Evolutionary conservation across 2,113 vertebrate species (phyloP).

Genomic region (Vulpes lagopus): DNA sequence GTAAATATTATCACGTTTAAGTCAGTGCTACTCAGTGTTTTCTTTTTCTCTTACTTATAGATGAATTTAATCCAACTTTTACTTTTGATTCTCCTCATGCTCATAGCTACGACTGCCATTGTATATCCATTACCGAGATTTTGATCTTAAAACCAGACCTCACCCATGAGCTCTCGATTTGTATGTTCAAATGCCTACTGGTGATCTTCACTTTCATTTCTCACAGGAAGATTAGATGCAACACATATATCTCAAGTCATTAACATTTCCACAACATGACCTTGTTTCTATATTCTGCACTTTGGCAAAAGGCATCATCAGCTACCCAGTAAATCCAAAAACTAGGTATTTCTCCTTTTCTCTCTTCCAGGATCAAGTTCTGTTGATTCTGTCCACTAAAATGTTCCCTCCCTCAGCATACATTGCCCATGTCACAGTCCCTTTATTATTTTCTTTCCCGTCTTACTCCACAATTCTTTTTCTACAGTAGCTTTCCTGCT

Average conservation of each 20-base stretch:
- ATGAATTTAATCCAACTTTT: neutral
- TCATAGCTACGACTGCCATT: neutral
- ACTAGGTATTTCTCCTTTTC: neutral
- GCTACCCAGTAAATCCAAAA: neutral
- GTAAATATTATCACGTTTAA: neutral
- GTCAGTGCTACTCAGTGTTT: neutral
- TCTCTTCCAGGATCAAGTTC: neutral
- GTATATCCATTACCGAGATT: rapidly evolving
- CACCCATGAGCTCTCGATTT: neutral
- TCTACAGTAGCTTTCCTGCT: neutral
- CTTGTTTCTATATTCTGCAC: neutral
- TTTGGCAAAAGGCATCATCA: neutral
- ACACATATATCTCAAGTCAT: neutral
- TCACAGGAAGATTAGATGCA: neutral
- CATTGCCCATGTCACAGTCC: neutral
- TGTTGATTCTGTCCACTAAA: neutral
- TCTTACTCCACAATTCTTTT: neutral
- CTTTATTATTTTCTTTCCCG: neutral
- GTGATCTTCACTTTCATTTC: neutral
- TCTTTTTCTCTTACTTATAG: neutral
- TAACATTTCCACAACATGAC: neutral
- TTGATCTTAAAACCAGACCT: neutral
- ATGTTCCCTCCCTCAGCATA: neutral
- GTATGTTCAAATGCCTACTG: neutral
- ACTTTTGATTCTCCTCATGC: neutral